These are phyloP conservation scores for Drosophila lutescens DNA, from an alignment of 2,888 invertebrate genomes.

Conservation along the genomic window DNA sequence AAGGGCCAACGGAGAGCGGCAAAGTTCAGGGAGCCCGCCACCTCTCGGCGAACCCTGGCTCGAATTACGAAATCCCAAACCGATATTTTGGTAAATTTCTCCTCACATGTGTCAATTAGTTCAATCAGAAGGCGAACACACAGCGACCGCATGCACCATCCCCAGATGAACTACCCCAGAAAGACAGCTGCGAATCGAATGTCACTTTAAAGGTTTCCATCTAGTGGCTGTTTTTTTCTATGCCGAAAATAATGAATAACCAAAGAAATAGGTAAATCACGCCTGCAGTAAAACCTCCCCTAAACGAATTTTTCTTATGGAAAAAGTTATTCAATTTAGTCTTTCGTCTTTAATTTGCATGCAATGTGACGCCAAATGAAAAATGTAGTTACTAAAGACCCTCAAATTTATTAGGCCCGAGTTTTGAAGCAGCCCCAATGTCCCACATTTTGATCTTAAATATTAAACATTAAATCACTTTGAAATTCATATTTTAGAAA, in stretches of 20 bases:
- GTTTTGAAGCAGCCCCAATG: background rate
- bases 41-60: conserved; percentile 32
- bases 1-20: conserved; percentile 12
- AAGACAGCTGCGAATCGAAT: conserved; percentile 36
- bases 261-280: conserved; percentile 23
- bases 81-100: conserved; percentile 41
- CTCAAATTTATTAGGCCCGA: background rate
- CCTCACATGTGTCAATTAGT: conserved; percentile 76
- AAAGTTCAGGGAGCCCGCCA: conserved; percentile 40
- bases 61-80: conserved; percentile 53
- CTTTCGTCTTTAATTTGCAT: no score
- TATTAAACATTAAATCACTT: no score
- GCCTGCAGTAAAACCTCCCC: conserved; percentile 10
- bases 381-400: background rate
- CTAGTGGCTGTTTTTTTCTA: conserved; percentile 30
- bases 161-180: conserved; percentile 31
- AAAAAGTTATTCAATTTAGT: conserved; percentile 54
- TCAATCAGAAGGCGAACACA: conserved; percentile 63
- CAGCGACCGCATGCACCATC: conserved; percentile 66
- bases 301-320: background rate
- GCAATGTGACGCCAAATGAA: background rate
- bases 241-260: conserved; percentile 11
- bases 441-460: no score
- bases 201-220: conserved; percentile 39
- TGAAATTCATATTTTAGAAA: no score